phyloP scores from a whole-genome alignment of 2,113 vertebrate species.

The Megatriorchis doriae region DNA sequence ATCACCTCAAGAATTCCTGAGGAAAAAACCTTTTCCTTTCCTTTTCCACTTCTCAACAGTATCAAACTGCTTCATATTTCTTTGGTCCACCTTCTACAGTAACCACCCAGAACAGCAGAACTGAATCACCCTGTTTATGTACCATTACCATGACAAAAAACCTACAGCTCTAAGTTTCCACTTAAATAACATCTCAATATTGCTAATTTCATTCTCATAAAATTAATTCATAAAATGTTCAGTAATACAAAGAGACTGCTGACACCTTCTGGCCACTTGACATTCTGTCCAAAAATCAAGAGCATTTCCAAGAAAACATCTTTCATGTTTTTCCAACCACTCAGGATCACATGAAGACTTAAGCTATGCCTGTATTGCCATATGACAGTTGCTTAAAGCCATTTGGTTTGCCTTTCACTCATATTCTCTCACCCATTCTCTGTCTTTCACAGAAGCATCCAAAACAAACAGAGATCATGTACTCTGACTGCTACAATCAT shows the following conservation, averaged over 20 bases:
- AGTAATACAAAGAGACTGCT: slow-evolving; percentile 13
- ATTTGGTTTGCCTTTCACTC: not conserved
- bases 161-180: not conserved
- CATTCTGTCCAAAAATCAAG: not conserved
- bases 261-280: slow-evolving; percentile 63
- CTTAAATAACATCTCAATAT: not conserved
- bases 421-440: not conserved
- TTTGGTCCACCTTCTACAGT: not conserved
- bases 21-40: not conserved
- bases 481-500: not conserved
- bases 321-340: not conserved
- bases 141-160: not conserved
- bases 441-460: not conserved
- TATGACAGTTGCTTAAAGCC: not conserved
- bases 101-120: not conserved
- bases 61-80: not conserved
- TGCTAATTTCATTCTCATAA: not conserved
- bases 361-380: not conserved
- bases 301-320: not conserved
- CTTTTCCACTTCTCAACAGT: not conserved
- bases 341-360: slow-evolving; percentile 10
- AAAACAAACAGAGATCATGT: not conserved
- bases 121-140: accelerated
- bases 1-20: not conserved
- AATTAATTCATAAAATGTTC: not conserved